A percentile compares a stretch with the other conserved stretches of the same genome.
These are phyloP conservation scores for Meriones unguiculatus DNA, from an alignment of 2,113 vertebrate genomes.

Conservation along the genomic window DNA sequence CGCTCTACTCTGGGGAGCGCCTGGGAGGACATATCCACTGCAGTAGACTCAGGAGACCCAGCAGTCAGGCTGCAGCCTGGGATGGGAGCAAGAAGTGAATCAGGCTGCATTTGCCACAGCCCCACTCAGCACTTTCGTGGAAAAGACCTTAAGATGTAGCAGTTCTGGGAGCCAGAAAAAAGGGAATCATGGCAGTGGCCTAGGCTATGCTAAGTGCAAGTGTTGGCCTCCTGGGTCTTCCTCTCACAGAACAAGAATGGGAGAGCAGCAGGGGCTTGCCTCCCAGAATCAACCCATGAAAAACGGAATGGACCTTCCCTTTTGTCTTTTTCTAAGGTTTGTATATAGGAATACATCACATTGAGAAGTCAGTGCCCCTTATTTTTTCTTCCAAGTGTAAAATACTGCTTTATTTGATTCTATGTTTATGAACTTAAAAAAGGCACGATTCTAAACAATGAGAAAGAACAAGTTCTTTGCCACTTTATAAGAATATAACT, in stretches of 20 bases:
- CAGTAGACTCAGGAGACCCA: slow-evolving; percentile 81
- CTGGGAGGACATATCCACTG: slow-evolving; percentile 79
- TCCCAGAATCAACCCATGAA: slow-evolving; percentile 71
- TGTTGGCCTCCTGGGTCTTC: slow-evolving; percentile 76
- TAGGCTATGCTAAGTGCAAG: slow-evolving; percentile 73
- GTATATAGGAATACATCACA: not conserved
- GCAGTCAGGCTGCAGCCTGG: slow-evolving; percentile 52
- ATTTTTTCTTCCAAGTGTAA: not conserved
- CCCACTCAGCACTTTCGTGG: slow-evolving; percentile 82
- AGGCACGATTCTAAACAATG: not conserved
- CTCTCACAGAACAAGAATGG: slow-evolving; percentile 81
- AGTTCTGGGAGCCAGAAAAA: slow-evolving; percentile 80
- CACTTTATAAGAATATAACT: not conserved
- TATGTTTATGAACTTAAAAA: not conserved
- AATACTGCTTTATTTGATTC: not conserved
- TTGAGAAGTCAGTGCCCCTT: not conserved
- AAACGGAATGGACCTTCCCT: not conserved
- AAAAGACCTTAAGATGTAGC: slow-evolving; percentile 87
- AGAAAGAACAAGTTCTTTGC: not conserved
- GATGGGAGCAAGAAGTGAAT: slow-evolving; percentile 63
- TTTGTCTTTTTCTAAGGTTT: not conserved
- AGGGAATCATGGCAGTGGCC: slow-evolving; percentile 80
- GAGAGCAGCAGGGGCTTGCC: slow-evolving; percentile 74
- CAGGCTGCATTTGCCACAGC: slow-evolving; percentile 81
- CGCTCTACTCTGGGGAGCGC: slow-evolving; percentile 85